phyloP scores from a whole-genome alignment of 2,113 vertebrate species.

The Xenopus borealis region DNA sequence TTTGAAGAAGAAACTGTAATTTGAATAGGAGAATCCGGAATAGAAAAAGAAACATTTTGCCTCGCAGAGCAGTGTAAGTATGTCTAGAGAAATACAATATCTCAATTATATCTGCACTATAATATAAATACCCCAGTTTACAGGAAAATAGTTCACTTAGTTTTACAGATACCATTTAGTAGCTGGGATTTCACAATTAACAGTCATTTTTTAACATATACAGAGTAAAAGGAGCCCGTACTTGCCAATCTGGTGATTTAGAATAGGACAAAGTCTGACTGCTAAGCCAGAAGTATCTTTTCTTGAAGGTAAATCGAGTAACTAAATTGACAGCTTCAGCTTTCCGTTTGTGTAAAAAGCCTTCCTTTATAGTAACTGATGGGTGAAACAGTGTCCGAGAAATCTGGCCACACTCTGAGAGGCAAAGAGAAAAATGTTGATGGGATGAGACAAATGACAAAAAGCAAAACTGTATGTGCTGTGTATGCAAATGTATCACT shows the following conservation, averaged over 20 bases:
- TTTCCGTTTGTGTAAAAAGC: constrained; percentile 76
- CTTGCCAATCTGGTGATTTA: constrained; percentile 79
- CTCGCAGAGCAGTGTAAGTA: too few relatives aligned
- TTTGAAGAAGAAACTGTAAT: too few relatives aligned
- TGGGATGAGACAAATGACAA: neutral
- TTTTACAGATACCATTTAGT: too few relatives aligned
- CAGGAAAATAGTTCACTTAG: too few relatives aligned
- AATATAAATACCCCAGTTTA: too few relatives aligned
- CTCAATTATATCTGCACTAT: too few relatives aligned
- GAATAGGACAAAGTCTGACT: constrained; percentile 75
- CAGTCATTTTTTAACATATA: neutral
- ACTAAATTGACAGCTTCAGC: constrained; percentile 67
- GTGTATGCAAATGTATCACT: neutral
- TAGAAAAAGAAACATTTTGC: too few relatives aligned
- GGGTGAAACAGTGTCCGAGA: constrained; percentile 63
- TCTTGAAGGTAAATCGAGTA: constrained; percentile 83
- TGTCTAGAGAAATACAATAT: too few relatives aligned
- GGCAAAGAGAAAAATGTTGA: neutral
- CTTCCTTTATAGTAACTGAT: constrained; percentile 78
- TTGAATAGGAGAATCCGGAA: too few relatives aligned
- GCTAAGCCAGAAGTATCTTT: constrained; percentile 87
- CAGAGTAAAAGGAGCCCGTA: constrained; percentile 48
- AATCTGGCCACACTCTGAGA: constrained; percentile 57
- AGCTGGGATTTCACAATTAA: too few relatives aligned
- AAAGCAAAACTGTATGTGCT: neutral